A percentile compares a stretch with the other conserved stretches of the same genome.
These are phyloP conservation scores for Drosophila leontia DNA, from an alignment of 1,140 invertebrate species.

Conservation along the genomic window DNA sequence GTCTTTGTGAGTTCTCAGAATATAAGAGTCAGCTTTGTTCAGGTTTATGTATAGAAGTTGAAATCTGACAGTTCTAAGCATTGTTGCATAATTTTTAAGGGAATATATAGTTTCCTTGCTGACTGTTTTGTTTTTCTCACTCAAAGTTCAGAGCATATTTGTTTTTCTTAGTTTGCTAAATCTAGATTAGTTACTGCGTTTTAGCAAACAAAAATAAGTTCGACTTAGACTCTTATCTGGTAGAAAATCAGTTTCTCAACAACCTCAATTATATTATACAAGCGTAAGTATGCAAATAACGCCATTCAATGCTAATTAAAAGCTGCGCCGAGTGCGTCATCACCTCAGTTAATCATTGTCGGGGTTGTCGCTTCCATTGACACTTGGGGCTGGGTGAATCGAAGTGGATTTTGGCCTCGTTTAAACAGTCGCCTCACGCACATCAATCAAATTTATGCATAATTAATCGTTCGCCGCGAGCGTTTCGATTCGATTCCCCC, in stretches of 20 bases:
- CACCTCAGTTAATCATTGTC: conserved; percentile 46
- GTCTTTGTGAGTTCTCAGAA: not conserved
- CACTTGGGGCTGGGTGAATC: conserved; percentile 15
- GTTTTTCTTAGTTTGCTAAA: not conserved
- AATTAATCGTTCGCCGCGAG: conserved; percentile 61
- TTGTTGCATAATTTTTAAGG: no score
- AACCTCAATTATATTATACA: conserved; percentile 10
- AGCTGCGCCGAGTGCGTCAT: conserved; percentile 52
- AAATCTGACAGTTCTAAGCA: no score
- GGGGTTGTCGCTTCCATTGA: conserved; percentile 22
- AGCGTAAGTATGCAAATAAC: conserved; percentile 50
- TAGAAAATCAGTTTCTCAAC: conserved; percentile 13
- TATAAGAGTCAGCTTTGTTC: not conserved
- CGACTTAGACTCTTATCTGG: not conserved
- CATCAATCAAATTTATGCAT: conserved; percentile 80
- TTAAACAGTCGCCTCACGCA: conserved; percentile 65
- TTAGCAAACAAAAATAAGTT: not conserved
- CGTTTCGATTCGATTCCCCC: conserved; percentile 24
- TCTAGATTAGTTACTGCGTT: not conserved
- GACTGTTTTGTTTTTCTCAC: no score
- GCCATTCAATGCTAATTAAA: conserved; percentile 77
- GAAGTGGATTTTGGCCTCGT: conserved; percentile 16
- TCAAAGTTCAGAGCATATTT: not conserved
- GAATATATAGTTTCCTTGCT: no score
- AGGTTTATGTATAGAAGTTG: not conserved